phyloP scores from a whole-genome alignment of 2,113 vertebrate species.

The Accipiter virgatus region DNA sequence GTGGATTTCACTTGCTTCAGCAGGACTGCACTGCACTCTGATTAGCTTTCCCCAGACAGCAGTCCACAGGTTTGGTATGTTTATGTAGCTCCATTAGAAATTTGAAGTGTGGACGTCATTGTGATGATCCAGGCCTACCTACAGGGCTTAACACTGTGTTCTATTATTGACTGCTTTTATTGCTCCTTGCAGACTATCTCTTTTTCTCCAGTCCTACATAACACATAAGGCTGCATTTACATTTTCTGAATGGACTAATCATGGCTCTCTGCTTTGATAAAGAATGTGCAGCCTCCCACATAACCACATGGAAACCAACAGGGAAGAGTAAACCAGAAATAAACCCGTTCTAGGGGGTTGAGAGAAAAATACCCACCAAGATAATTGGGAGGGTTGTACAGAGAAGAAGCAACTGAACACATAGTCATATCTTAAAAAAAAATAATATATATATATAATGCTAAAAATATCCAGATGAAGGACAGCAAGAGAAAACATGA shows the following conservation, averaged over 20 bases:
- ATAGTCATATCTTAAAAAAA: conserved; percentile 7
- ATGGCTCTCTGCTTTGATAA: conserved; percentile 61
- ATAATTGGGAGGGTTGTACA: conserved; percentile 46
- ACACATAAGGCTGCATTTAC: conserved; percentile 59
- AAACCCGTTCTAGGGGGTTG: conserved; percentile 24
- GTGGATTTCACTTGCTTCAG: neutral
- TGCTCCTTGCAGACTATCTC: conserved; percentile 26
- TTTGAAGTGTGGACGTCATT: neutral
- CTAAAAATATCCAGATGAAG: conserved; percentile 62
- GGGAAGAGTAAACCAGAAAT: conserved; percentile 64
- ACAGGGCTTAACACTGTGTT: neutral
- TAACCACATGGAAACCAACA: conserved; percentile 56
- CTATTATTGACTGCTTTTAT: neutral
- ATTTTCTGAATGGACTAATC: conserved; percentile 77
- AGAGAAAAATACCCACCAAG: conserved; percentile 61
- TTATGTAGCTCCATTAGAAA: neutral
- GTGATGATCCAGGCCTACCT: neutral
- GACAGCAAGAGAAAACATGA: conserved; percentile 61
- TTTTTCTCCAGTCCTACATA: neutral
- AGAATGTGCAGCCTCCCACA: conserved; percentile 62
- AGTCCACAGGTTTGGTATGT: neutral
- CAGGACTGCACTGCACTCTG: neutral
- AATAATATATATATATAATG: no score
- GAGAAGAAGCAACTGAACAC: conserved; percentile 45
- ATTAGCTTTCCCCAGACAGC: neutral